Evolutionary conservation across 2,797 vertebrate species (phyloP).

Genomic region (Garrulus glandarius): DNA sequence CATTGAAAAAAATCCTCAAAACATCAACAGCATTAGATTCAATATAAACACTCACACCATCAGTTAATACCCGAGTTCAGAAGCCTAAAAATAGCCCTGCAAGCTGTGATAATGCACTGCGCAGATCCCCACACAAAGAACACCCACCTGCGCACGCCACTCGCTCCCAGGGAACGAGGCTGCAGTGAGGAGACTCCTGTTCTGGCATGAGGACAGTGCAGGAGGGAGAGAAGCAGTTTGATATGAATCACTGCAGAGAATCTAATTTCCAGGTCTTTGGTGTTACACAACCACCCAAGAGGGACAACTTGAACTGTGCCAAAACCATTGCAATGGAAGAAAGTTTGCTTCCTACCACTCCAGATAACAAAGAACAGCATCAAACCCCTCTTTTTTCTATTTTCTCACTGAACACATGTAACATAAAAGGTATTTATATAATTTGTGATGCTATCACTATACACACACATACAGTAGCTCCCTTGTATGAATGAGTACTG

Average conservation of each 20-base stretch:
- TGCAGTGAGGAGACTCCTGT: neutral
- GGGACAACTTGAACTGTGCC: neutral
- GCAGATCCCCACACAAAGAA: neutral
- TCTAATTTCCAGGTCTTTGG: neutral
- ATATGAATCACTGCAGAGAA: neutral
- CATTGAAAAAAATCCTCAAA: neutral
- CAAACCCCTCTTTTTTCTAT: neutral
- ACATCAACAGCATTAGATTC: neutral
- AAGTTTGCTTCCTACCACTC: neutral
- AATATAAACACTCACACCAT: neutral
- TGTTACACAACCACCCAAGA: neutral
- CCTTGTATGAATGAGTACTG: neutral
- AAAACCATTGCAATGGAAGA: neutral
- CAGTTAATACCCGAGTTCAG: neutral
- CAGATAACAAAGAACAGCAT: neutral
- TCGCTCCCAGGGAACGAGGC: rapidly evolving
- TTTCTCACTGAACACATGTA: neutral
- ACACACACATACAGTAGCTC: neutral
- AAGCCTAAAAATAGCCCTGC: slow-evolving; percentile 2
- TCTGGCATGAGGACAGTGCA: neutral
- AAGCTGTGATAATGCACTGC: neutral
- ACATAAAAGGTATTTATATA: neutral
- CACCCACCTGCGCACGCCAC: rapidly evolving
- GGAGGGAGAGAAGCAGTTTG: neutral
- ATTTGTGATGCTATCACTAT: neutral